These are phyloP conservation scores for Saccostrea glomerata DNA, from an alignment of 1,140 invertebrate genomes.

Conservation along the genomic window DNA sequence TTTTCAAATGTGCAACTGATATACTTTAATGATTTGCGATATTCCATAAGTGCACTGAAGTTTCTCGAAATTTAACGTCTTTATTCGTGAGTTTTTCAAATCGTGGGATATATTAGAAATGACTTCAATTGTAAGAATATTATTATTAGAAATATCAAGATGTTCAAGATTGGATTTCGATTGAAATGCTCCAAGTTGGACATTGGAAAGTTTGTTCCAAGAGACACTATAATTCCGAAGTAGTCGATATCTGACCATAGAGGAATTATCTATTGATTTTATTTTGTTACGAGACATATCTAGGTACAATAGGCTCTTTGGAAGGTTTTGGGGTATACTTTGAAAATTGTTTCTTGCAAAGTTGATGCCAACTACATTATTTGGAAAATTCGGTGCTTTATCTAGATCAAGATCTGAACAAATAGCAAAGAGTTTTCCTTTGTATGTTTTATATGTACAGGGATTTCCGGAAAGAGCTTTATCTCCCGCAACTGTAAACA, in stretches of 20 bases:
- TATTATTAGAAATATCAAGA: background rate
- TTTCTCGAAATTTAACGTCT: background rate
- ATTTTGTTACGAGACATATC: background rate
- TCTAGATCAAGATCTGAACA: background rate
- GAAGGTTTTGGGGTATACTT: background rate
- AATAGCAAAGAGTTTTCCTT: background rate
- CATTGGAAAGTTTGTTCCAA: background rate
- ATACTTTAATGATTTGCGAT: background rate
- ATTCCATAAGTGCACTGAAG: conserved; percentile 2
- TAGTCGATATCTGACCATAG: background rate
- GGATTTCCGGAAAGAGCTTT: background rate
- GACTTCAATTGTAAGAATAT: background rate
- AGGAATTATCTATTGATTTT: background rate
- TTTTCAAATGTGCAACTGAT: background rate
- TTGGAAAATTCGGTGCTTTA: background rate
- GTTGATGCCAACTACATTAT: background rate
- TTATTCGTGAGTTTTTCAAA: background rate
- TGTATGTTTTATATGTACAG: background rate
- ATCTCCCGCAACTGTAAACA: background rate
- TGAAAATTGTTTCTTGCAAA: background rate
- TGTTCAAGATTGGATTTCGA: background rate
- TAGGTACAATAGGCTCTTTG: background rate
- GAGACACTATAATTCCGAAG: background rate
- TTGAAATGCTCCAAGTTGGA: background rate
- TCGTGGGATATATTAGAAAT: background rate